These are phyloP conservation scores for Brachionus koreanus DNA, from an alignment of 1,140 invertebrate genomes.

Conservation along the genomic window DNA sequence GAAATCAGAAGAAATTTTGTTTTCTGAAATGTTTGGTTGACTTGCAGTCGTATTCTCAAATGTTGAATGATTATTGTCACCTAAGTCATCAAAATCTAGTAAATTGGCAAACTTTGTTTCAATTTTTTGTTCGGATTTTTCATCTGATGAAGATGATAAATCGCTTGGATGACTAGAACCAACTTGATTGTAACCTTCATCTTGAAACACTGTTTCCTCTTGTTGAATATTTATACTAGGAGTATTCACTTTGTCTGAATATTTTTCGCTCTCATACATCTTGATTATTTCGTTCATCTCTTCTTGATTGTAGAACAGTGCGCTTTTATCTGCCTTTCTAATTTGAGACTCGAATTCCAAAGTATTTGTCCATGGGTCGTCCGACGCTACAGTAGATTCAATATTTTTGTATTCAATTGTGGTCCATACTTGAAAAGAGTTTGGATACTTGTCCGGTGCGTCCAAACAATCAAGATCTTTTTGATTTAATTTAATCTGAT, in stretches of 20 bases:
- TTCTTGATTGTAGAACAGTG: neutral
- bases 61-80: neutral
- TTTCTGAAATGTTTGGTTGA: neutral
- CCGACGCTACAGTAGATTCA: neutral
- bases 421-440: neutral
- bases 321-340: neutral
- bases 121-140: neutral
- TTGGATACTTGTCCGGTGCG: constrained; percentile 31
- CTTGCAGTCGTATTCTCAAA: neutral
- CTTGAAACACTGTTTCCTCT: neutral
- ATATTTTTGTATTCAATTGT: constrained; percentile 30
- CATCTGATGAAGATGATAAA: neutral
- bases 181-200: neutral
- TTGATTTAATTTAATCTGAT: neutral
- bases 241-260: neutral
- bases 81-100: constrained; percentile 23
- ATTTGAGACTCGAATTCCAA: constrained; percentile 6
- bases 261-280: neutral
- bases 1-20: neutral
- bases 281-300: constrained; percentile 10
- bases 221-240: neutral
- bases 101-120: neutral
- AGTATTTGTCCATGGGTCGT: constrained; percentile 27
- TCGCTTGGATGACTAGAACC: neutral
- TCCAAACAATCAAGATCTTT: constrained; percentile 35